Evolutionary conservation across 1,140 invertebrate species (phyloP).

Genomic region (Drosophila sechellia): DNA sequence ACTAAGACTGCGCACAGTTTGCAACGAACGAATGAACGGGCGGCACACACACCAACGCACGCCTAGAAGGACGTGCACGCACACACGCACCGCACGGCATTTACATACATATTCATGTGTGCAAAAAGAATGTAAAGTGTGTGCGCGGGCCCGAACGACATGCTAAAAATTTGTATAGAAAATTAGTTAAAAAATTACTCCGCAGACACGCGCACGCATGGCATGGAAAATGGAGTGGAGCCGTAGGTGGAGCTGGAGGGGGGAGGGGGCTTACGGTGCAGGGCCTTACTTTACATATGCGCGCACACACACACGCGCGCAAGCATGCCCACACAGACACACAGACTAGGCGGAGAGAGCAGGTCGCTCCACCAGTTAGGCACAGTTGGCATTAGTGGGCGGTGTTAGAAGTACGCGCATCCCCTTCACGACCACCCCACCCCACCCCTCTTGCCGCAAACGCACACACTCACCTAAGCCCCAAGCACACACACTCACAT

Average conservation of each 20-base stretch:
- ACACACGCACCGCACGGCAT: background rate
- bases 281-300: constrained; percentile 52
- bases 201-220: constrained; percentile 71
- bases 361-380: constrained; percentile 48
- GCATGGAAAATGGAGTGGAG: constrained; percentile 1
- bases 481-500: constrained; percentile 19
- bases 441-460: background rate
- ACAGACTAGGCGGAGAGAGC: constrained; percentile 19
- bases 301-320: constrained; percentile 29
- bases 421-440: background rate
- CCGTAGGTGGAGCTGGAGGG: background rate
- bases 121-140: constrained; percentile 29
- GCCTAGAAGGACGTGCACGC: constrained; percentile 4
- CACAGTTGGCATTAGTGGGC: constrained; percentile 79
- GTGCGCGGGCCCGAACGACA: constrained; percentile 55
- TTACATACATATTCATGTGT: constrained; percentile 44
- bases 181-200: constrained; percentile 85
- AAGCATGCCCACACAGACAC: constrained; percentile 10
- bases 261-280: background rate
- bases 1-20: constrained; percentile 17
- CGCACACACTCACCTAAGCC: constrained; percentile 20
- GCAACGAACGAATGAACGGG: constrained; percentile 37
- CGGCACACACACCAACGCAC: constrained; percentile 23
- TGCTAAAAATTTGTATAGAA: constrained; percentile 84
- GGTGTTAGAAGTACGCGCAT: constrained; percentile 80